Base-by-base conservation (phyloP, 1,140 invertebrate species). In the Capitella teleta region DNA sequence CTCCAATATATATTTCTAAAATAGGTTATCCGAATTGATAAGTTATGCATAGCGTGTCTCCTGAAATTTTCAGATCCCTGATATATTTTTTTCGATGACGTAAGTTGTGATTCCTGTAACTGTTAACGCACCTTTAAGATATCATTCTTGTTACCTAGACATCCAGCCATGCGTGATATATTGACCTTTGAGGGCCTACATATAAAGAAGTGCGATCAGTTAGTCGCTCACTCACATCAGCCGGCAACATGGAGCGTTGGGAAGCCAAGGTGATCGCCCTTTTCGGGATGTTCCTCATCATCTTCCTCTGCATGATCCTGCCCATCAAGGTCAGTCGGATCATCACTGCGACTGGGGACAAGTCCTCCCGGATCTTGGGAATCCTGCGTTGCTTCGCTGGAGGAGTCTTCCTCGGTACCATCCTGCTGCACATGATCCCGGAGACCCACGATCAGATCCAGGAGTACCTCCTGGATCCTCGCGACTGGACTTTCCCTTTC, bases 351-450 rank as follows among this genome's bases (percentile, higher is more conserved):
- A 47, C 18, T 16, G 40, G 38, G 0, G 26, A 19, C 12, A 28
- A 44, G 25, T 38, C 40, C 16, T 19, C 19, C 12, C 26, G 18
- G n/a, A n/a, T 28, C 16, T 19, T 52, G 25, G 48, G 48, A 8
- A 51, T 44, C 23, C 53, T 64, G 25, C 58, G 60, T 19, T 68
- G 79, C 56, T 79, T 78, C 57, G 77, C 77, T 40, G 78, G 77
- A 8, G 78, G 77, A 24, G 74, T 79, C 36, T 79, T 79, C 59
- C 61, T 80, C 12, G 77, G 68, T 6, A 77, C 77, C 2, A 77
- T 75, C 52, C 68, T 80, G 37, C 62, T 80, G 4, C 76, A 79
- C 59, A 58, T 80, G 24, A 68, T 78, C 43, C 78, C 78, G 2
- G 76, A 79, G 58, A 76, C 77, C 1, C 55, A 69, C 26, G 61